Evolutionary conservation across 2,888 invertebrate genomes (phyloP), one percentile per base, ranked within the genome.

Genomic region (Acleris literana): DNA sequence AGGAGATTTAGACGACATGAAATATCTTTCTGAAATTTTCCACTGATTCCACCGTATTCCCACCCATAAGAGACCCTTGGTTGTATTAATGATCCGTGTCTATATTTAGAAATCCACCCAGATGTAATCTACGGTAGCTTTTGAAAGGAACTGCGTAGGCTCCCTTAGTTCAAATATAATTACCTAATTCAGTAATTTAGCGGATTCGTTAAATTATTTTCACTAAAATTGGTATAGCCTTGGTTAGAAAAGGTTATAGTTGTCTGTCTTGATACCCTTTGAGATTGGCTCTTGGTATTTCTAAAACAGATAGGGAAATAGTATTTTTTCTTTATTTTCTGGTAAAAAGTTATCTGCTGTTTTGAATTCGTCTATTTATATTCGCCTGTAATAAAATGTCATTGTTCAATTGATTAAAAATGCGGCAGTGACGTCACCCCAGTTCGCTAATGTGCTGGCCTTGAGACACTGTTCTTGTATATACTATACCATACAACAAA

Each of bases 401-500:
- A 39, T 64, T 46, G 55, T 68, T 69, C 68, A 70, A 57, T 72
- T 68, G 70, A 74, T 76, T 78, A 80, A 80, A 81, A 81, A 78
- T 73, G 74, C 73, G 70, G 63, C 68, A 66, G 70, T 81, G 81
- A 80, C 80, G 80, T 80, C 81, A 81, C 71, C 74, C 70, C 76
- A 75, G 70, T 72, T 77, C 74, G 71, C 77, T 78, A 78, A 75
- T 75, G 76, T 64, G 70, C 57, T 70, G 79, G 76, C 84, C 84
- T 82, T 83, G 82, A 72, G 68, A 53, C 60, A n/a, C 43, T 46
- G 56, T 33, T 20, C 18, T 43, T 43, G 20, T n/a, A 22, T 52
- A 44, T 33, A 25, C 53, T 44, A 51, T 56, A 51, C 44, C 44
- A 17, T 51, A 51, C 25, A 39, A 43, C 49, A 49, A 56, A 51